Conservation (phyloP, 1,140 invertebrate genomes). For the Drosophila truncata region DNA sequence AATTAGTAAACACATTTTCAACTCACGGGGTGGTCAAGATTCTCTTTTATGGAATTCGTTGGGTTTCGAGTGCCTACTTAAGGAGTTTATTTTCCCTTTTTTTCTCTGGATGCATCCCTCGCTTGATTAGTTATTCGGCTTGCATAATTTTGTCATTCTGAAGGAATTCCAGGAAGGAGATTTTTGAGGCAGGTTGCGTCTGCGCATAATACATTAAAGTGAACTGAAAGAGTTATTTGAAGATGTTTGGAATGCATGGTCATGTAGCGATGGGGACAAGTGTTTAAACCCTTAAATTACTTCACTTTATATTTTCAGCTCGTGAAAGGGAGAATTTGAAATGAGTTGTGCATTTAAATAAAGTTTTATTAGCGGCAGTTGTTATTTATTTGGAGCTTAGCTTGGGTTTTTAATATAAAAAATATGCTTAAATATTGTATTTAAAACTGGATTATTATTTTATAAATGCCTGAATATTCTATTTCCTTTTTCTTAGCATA, state of each 20-base stretch:
- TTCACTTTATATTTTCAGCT: background rate
- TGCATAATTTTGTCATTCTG: conserved; percentile 73
- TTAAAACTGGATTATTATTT: background rate
- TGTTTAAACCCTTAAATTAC: conserved; percentile 31
- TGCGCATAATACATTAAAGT: conserved; percentile 56
- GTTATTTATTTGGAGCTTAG: background rate
- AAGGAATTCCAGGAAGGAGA: conserved; percentile 44
- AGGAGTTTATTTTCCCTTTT: conserved; percentile 30
- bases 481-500: background rate
- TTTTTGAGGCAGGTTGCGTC: conserved; percentile 77
- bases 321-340: background rate
- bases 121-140: conserved; percentile 71
- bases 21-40: conserved; percentile 58
- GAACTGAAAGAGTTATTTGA: conserved; percentile 18
- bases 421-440: background rate
- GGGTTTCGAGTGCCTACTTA: conserved; percentile 24
- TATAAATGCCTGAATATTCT: background rate
- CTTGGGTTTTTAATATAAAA: no score
- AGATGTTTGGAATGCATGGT: conserved; percentile 51
- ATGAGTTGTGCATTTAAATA: background rate
- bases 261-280: conserved; percentile 56
- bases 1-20: conserved; percentile 72
- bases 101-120: conserved; percentile 13
- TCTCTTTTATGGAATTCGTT: conserved; percentile 24
- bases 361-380: no score